Evolutionary conservation across 2,797 vertebrate species (phyloP).

Genomic region (Hippocampus kuda): DNA sequence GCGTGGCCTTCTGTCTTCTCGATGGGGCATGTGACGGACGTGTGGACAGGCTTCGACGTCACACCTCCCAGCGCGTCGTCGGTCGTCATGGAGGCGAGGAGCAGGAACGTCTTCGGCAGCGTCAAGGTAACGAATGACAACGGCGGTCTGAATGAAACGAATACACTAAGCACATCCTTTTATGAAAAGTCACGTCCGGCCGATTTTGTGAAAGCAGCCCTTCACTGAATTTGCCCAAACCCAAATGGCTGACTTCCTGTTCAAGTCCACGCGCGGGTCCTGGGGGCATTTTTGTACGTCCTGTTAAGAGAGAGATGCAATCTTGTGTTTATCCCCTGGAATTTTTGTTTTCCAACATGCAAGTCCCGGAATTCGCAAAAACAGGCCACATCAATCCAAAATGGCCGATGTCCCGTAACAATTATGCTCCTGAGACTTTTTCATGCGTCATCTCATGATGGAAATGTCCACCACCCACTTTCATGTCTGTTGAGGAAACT

Average conservation of each 20-base stretch:
- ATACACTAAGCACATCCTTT: not conserved
- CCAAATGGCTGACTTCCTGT: not conserved
- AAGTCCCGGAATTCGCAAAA: no score
- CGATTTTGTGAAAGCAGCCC: not conserved
- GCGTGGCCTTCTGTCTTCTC: no score
- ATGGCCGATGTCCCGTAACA: no score
- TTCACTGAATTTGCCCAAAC: not conserved
- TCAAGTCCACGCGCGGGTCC: not conserved
- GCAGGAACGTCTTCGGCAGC: constrained; percentile 42
- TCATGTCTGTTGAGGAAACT: no score
- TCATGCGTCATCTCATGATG: no score
- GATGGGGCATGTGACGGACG: not conserved
- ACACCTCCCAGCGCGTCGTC: not conserved
- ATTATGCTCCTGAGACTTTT: no score
- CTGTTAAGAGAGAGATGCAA: not conserved
- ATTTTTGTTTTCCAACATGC: no score
- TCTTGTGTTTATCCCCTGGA: no score
- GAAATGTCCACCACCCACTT: no score
- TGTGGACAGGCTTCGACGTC: not conserved
- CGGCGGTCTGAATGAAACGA: not conserved
- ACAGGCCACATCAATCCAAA: no score
- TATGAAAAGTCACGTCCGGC: not conserved
- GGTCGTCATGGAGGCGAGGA: not conserved
- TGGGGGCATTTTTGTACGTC: not conserved
- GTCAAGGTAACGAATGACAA: constrained; percentile 54